Base-by-base conservation (phyloP, 2,888 invertebrate species). In the Tetragnatha montana region DNA sequence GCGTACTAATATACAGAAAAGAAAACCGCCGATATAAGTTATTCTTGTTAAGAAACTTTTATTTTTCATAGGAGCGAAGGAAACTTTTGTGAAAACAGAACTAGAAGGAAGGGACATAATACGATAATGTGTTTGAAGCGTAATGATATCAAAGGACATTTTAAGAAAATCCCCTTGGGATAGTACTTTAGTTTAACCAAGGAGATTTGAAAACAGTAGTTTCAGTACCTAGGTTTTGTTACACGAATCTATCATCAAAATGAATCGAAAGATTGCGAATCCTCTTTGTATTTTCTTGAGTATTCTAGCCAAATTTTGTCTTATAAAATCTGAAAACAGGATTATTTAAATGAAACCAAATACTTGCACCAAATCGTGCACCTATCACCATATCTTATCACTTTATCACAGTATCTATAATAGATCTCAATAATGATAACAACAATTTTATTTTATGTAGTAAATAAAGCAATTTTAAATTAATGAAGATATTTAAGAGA, bases 1-100 rank as follows among this genome's bases (percentile, higher is more conserved):
- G 73, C 74, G 73, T 82, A 74, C 19, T 60, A 74, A 71, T 60
- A 82, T 51, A 73, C 51, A 74, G 14, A 74, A 74, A 49, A 60
- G 82, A 10, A 47, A 22, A 22, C 60, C 21, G 19, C 22, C 47
- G 35, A 60, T 73, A 71, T 74, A 71, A 82, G 60, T 73, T 73
- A 82, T 35, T 50, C 22, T 49, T 22, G 4, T 50, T 35, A 21
- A 60, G 14, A 81, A 14, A 50, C 21, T 60, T 82, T 82, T 82
- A 74, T 76, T 75, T 83, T 76, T 60, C 78, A n/a, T 60, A 0
- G 12, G 19, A 69, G n/a, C 19, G 69, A 68, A n/a, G n/a, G 35
- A 35, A 35, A 35, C 35, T 35, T 35, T 35, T 35, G 50, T 69
- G 47, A 76, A 69, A 69, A 82, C 21, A 21, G 50, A 50, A 19